Base-by-base conservation (phyloP, 2,113 vertebrate species). In the Tetrao urogallus region DNA sequence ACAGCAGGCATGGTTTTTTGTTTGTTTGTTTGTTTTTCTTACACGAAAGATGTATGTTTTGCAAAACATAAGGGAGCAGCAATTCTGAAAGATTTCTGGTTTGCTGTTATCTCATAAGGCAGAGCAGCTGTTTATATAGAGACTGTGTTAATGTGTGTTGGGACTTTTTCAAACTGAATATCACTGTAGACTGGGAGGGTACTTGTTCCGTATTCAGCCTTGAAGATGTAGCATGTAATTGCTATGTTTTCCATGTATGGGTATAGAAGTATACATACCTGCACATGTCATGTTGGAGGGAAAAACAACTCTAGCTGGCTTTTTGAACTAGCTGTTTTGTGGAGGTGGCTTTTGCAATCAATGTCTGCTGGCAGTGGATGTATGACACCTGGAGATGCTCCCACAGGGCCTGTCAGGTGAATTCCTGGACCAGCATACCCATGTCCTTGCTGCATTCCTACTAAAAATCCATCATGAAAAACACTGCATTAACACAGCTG, bases 321-420 rank as follows among this genome's bases (percentile, higher is more conserved):
- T 76, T 28, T 66, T 30, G 43, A 79, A 56, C 30, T 12, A 38
- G 56, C 7, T 58, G 9, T 27, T 28, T 17, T 10, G 0, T 3
- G 90, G 24, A 72, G 47, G 10, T 45, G 42, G 32, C 34, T 73
- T 20, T 45, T 32, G 57, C 5, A 3, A 17, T 30, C 34, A 28
- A 15, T 18, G 4, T 40, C 45, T 85, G 70, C 57, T 52, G 43
- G 42, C 60, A 73, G 30, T 1, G 2, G 36, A 11, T 0, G 0
- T 5, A 1, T 43, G 30, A 45, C 47, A 24, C 4, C 8, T n/a
- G 8, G 13, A 71, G 8, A 48, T 42, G 24, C 42, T 57, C 24
- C 21, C 18, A 15, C 48, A 20, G 30, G 11, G 14, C 11, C 6
- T 0, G 3, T 28, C 19, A 61, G 65, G 11, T 25, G 30, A 81